phyloP scores from a whole-genome alignment of 2,797 vertebrate genomes.

The Lycodopsis pacificus region DNA sequence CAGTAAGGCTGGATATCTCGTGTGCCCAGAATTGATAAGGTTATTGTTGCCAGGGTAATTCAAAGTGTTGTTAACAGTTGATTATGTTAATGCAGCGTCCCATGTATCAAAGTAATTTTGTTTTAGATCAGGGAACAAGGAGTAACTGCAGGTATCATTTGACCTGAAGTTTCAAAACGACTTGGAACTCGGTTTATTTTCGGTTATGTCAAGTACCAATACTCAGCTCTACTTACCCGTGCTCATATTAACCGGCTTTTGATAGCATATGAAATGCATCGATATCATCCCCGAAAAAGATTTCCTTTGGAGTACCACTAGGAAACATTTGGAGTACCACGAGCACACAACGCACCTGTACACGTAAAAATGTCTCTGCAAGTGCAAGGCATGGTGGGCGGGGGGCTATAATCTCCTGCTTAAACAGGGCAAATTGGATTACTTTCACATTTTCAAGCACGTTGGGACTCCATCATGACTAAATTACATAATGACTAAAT shows the following conservation, averaged over 20 bases:
- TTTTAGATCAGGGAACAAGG: no score
- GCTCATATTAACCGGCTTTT: background rate
- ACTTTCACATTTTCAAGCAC: constrained; percentile 32
- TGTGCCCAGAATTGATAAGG: background rate
- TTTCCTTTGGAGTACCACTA: background rate
- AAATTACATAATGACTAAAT: constrained; percentile 5
- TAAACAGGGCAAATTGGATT: constrained; percentile 52
- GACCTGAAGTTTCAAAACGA: background rate
- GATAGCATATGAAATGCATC: background rate
- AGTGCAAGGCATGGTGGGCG: background rate
- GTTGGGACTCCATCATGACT: constrained; percentile 33
- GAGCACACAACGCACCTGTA: background rate
- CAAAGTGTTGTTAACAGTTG: no score
- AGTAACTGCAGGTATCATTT: no score
- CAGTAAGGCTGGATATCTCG: background rate
- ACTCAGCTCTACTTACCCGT: background rate
- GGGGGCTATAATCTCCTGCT: constrained; percentile 48
- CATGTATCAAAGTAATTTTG: no score
- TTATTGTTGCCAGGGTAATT: no score
- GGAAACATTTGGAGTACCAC: background rate
- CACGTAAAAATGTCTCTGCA: background rate
- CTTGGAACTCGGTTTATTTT: background rate
- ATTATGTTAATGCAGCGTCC: no score
- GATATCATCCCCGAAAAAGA: background rate
- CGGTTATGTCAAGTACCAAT: background rate